Percentiles rank a stretch among this genome's conserved stretches.
phyloP scores from a whole-genome alignment of 2,888 invertebrate genomes.

The Nephrocerus scutellatus region DNA sequence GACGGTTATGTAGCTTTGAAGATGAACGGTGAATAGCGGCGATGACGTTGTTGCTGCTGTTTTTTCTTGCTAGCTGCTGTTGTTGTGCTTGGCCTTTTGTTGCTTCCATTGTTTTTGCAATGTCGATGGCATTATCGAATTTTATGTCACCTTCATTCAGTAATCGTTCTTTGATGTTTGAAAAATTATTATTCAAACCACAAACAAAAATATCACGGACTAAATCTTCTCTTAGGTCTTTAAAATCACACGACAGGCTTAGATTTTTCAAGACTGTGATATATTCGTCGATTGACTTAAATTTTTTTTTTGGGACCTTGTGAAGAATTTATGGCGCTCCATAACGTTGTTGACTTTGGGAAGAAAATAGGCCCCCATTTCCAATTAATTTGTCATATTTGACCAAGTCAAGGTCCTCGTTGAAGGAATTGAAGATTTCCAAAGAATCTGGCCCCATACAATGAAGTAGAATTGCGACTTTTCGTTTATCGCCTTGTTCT shows the following conservation, averaged over 20 bases:
- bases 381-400: constrained; percentile 12
- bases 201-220: constrained; percentile 21
- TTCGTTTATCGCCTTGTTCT: constrained; percentile 2
- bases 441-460: constrained; percentile 9
- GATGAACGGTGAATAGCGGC: no score
- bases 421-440: constrained; percentile 20
- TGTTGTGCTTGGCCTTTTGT: constrained; percentile 16
- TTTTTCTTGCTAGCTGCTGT: background rate
- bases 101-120: constrained; percentile 16
- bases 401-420: constrained; percentile 15
- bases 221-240: constrained; percentile 14
- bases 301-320: background rate
- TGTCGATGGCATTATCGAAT: constrained; percentile 16
- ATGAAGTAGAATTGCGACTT: constrained; percentile 11
- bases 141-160: constrained; percentile 18
- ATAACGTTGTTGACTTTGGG: constrained; percentile 21
- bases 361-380: constrained; percentile 14
- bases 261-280: constrained; percentile 16
- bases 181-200: constrained; percentile 14
- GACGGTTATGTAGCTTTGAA: no score
- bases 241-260: constrained; percentile 20
- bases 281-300: constrained; percentile 11
- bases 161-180: constrained; percentile 19
- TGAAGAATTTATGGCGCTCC: constrained; percentile 15
- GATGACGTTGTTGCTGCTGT: background rate